A percentile compares a stretch with the other conserved stretches of the same genome.
phyloP scores from a whole-genome alignment of 2,888 invertebrate species.

The Nomada ferruginata region DNA sequence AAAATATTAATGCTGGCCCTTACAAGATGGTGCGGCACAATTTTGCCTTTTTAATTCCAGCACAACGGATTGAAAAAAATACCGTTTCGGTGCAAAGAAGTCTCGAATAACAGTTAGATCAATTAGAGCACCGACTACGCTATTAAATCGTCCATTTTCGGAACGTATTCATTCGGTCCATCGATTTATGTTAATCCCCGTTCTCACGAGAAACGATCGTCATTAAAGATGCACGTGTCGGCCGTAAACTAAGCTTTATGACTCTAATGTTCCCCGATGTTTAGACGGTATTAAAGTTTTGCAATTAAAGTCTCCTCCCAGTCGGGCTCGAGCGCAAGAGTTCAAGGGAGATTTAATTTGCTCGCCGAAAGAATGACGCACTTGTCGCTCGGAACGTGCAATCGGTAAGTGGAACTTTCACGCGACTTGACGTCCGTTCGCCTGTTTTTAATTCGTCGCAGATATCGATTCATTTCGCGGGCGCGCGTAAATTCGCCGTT shows the following conservation, averaged over 20 bases:
- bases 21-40: too few relatives aligned
- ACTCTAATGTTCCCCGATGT: constrained; percentile 39
- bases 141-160: neutral
- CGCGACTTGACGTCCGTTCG: constrained; percentile 10
- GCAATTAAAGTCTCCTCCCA: neutral
- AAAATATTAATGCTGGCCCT: too few relatives aligned
- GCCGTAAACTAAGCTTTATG: constrained; percentile 54
- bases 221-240: constrained; percentile 15
- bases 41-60: too few relatives aligned
- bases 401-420: constrained; percentile 22
- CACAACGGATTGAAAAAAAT: too few relatives aligned
- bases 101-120: neutral
- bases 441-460: constrained; percentile 2
- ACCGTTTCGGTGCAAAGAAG: too few relatives aligned
- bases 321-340: neutral
- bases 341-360: neutral
- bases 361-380: constrained; percentile 12
- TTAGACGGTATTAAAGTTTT: constrained; percentile 2
- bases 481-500: neutral
- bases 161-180: constrained; percentile 34
- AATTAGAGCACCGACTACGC: neutral
- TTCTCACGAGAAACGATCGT: constrained; percentile 32
- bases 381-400: constrained; percentile 7
- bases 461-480: neutral
- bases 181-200: constrained; percentile 59